Base-by-base conservation (phyloP, 2,113 vertebrate genomes). In the Lamprotornis superbus region DNA sequence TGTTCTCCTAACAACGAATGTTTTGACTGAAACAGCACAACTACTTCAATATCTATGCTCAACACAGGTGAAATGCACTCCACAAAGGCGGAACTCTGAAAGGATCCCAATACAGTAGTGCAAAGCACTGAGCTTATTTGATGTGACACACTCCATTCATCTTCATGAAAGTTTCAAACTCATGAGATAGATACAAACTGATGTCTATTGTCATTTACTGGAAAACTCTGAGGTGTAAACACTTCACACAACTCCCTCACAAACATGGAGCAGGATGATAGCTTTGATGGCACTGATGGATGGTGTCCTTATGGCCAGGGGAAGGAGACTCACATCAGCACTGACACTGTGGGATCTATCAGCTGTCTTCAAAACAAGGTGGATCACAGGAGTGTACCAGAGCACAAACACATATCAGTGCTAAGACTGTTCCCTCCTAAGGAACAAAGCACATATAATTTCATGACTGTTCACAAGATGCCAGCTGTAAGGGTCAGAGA, bases 81-180 rank as follows among this genome's bases (percentile, higher is more conserved):
- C 65, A 60, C 1, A 8, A 74, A 56, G 27, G 22, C 20, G 2
- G 52, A 90, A 15, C 44, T 63, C 73, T 47, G 76, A 64, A 86
- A 78, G n/a, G 44, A 78, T 92, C 92, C 68, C 7, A 3, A 20
- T 27, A 78, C 64, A 57, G 71, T 21, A 78, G 56, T 56, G 85
- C 60, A 95, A 49, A 68, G 39, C 75, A 70, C 23, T 69, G 67
- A 87, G 78, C 28, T 95, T 92, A 95, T 95, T 95, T 94, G 87
- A 80, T 87, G 57, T 94, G 91, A 95, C 87, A 95, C 35, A 40
- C 19, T 93, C 91, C 89, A 96, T 95, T 94, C 87, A 86, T 97
- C 93, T 97, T 96, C 91, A 90, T 95, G 85, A 95, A 94, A 94
- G 78, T 94, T 95, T 95, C 78, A 91, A 93, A 93, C 82, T 94